Evolutionary conservation across 2,888 invertebrate genomes (phyloP), one percentile per base, ranked within the genome.

Genomic region (Monoplex corrugatus): DNA sequence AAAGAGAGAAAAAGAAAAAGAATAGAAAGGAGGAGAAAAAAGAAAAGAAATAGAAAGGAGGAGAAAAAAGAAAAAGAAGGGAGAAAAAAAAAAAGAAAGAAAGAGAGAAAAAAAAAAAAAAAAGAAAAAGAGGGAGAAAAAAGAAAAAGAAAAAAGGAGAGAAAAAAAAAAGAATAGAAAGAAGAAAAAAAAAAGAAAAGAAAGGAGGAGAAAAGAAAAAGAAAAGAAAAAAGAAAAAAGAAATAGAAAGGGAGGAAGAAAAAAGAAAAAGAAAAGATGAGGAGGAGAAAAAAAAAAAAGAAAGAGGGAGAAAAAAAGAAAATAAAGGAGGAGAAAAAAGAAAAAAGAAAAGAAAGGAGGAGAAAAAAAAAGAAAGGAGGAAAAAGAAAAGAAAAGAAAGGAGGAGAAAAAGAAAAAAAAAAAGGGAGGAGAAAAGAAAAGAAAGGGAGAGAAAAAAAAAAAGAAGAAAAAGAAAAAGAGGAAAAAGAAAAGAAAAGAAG

Each of bases 1-100:
- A 84, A 44, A 50, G 50, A 85, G 50, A 85, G 85, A 85, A 32
- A 35, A 32, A 50, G 85, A 44, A 32, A n/a, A 28, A 50, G 57
- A 83, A 50, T 50, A 50, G 10, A 50, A 13, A n/a, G n/a, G 16
- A 68, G 6, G 68, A 68, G 68, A 68, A n/a, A 68, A 23, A n/a
- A 68, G 28, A n/a, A 68, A 28, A 23, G 68, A 0, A n/a, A 23
- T 0, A 3, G 23, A 23, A n/a, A 3, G 68, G 28, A 28, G 28
- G 68, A 2, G 68, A 23, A 28, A 2, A n/a, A 68, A n/a, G 28
- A n/a, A 23, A n/a, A 23, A n/a, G n/a, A 28, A 23, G 63, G 3
- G 63, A 23, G 63, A 63, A 28, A 23, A n/a, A 63, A n/a, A 23
- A n/a, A 23, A n/a, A 23, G 63, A 23, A n/a, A 63, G 63, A 23